Conservation (phyloP, 2,113 vertebrate genomes). For the Archilochus colubris region DNA sequence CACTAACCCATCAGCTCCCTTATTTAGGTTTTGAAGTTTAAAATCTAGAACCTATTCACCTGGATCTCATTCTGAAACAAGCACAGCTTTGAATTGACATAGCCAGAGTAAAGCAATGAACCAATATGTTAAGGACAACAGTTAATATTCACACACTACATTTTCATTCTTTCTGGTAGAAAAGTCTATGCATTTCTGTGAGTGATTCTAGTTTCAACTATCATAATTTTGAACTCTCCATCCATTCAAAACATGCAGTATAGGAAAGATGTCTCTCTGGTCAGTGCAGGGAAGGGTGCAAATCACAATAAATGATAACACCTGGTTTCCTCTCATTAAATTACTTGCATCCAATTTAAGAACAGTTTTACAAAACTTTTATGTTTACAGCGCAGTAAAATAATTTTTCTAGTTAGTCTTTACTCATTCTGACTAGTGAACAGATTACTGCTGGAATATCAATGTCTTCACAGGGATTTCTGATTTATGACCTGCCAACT, state of each 20-base stretch:
- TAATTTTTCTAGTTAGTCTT: background rate
- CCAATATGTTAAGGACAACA: background rate
- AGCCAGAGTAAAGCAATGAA: background rate
- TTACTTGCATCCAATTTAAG: background rate
- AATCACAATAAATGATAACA: background rate
- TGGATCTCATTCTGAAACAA: background rate
- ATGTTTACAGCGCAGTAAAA: background rate
- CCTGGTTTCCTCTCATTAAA: background rate
- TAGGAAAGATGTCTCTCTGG: background rate
- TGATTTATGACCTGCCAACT: background rate
- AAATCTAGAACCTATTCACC: background rate
- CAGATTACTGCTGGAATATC: background rate
- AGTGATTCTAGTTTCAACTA: background rate
- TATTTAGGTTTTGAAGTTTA: slow-evolving; percentile 3
- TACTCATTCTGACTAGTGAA: background rate
- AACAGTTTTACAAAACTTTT: background rate
- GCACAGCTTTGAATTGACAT: background rate
- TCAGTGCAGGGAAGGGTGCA: background rate
- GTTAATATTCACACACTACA: background rate
- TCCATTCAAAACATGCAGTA: background rate
- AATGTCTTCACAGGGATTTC: background rate
- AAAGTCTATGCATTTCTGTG: background rate
- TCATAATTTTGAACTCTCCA: background rate
- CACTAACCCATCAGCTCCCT: background rate
- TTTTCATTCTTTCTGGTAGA: background rate